Evolutionary conservation across 2,113 vertebrate genomes (phyloP).

Genomic region (Vulpes ferrilata): DNA sequence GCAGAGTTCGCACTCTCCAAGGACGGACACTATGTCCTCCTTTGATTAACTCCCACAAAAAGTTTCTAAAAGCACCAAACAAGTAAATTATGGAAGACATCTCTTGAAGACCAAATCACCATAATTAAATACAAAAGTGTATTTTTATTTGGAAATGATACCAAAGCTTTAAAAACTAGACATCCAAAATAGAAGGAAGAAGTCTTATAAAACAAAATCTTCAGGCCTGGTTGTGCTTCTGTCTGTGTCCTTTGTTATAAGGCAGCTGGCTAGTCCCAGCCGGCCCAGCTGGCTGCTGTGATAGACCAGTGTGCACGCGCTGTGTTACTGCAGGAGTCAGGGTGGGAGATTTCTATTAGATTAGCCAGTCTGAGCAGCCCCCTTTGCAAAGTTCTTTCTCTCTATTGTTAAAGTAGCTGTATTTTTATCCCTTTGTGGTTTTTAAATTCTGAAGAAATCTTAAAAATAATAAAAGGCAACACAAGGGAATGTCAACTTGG

Average conservation of each 20-base stretch:
- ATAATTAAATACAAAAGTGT: not conserved
- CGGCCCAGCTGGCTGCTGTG: not conserved
- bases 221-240: not conserved
- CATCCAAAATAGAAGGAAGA: not conserved
- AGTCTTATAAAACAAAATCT: not conserved
- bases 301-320: not conserved
- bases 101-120: not conserved
- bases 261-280: not conserved
- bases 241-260: not conserved
- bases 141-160: constrained; percentile 26
- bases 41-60: not conserved
- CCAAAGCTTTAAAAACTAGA: not conserved
- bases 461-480: constrained; percentile 35
- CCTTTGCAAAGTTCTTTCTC: not conserved
- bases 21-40: not conserved
- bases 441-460: constrained; percentile 35
- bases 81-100: not conserved
- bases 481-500: not conserved
- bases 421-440: not conserved
- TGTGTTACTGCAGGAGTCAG: not conserved
- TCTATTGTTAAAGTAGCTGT: not conserved
- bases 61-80: not conserved
- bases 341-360: not conserved
- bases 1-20: not conserved
- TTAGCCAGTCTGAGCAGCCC: not conserved